Base-by-base conservation (phyloP, 2,888 invertebrate genomes). In the Morpho achilles region DNA sequence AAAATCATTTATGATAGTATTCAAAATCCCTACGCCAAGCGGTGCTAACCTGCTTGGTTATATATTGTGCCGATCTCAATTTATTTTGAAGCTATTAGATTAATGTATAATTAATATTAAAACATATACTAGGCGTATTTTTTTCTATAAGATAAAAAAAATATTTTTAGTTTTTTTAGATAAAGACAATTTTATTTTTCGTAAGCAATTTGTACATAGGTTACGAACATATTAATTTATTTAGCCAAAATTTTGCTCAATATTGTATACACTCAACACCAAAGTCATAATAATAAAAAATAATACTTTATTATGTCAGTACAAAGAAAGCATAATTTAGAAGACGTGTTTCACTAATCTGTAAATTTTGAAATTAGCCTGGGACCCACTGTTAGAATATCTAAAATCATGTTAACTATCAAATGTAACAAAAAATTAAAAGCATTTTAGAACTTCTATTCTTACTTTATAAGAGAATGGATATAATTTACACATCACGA, bases 231-330 rank as follows among this genome's bases (percentile, higher is more conserved):
- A 75, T 76, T 84, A 83, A 85, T 86, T 89, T 89, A 86, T 87
- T 85, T 88, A 87, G 84, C 87, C 87, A 86, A 87, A 82, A 82
- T 85, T 85, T 90, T 89, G 90, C 90, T 89, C 90, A 89, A 90
- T 89, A 83, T 82, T 84, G 76, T 84, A 83, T 85, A 81, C 88
- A 88, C 81, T 81, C 82, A 82, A 88, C 88, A 89, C 89, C 89
- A 90, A 90, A 90, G 89, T 89, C 87, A 85, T 88, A 84, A 84
- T 87, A 82, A 77, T 80, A 77, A 78, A 73, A 77, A 45, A 45
- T 45, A 77, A 76, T 77, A 76, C 75, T 75, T 75, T 70, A 72
- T 84, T 83, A 81, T 82, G 80, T 84, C 87, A 89, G 89, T 90
- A 90, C 89, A 89, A 88, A 88, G 55, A 64, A 76, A 72, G 82